Evolutionary conservation across 2,113 vertebrate genomes (phyloP).

Genomic region (Falco punctatus): DNA sequence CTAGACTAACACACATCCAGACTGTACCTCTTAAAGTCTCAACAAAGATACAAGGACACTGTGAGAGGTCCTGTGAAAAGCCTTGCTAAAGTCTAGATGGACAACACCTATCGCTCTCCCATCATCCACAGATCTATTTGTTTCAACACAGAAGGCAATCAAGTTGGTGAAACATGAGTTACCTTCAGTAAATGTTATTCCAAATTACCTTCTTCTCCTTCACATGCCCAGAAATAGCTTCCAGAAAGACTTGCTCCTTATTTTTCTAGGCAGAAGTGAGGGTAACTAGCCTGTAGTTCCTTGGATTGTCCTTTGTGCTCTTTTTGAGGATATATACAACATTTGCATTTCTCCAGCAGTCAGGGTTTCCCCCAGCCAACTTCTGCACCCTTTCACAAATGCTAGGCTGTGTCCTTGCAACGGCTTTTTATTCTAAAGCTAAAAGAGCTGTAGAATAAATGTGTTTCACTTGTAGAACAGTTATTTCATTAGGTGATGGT

Average conservation of each 20-base stretch:
- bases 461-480: neutral
- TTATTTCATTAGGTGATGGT: neutral
- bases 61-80: neutral
- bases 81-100: neutral
- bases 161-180: neutral
- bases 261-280: neutral
- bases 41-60: neutral
- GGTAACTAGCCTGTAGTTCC: neutral
- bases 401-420: neutral
- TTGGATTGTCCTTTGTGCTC: neutral
- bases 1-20: neutral
- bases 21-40: neutral
- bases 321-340: neutral
- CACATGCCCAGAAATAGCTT: neutral
- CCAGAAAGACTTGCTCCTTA: neutral
- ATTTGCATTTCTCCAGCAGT: neutral
- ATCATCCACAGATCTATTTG: neutral
- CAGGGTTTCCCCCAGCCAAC: neutral
- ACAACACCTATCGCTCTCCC: neutral
- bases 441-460: neutral
- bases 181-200: neutral
- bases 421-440: neutral
- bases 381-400: neutral
- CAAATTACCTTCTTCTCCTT: neutral
- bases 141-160: neutral